phyloP scores from a whole-genome alignment of 2,888 invertebrate genomes.

The Pterobdella sp. region DNA sequence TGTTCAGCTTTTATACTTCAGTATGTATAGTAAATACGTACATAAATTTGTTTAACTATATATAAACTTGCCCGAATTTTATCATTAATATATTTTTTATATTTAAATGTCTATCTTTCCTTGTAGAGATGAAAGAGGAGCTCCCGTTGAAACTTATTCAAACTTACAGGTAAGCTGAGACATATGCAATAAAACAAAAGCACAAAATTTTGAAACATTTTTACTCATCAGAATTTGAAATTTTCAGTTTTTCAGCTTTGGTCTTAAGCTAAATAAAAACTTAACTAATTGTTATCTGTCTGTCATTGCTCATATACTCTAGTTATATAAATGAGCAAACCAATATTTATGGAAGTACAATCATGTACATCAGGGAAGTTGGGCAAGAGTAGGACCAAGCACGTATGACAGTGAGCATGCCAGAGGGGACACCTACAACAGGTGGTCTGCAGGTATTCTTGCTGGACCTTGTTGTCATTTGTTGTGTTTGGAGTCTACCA shows the following conservation, averaged over 20 bases:
- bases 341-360: not conserved
- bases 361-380: slow-evolving; percentile 34
- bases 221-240: not conserved
- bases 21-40: no score
- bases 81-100: no score
- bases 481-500: no score
- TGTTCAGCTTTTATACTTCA: no score
- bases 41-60: no score
- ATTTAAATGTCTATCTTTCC: no score
- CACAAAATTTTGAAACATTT: not conserved
- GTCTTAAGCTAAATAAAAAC: no score
- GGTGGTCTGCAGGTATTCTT: slow-evolving; percentile 36
- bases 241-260: not conserved
- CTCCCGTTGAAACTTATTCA: slow-evolving; percentile 35
- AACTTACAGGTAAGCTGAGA: slow-evolving; percentile 30
- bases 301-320: not conserved
- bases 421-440: slow-evolving; percentile 33
- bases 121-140: no score
- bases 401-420: slow-evolving; percentile 35
- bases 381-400: slow-evolving; percentile 36
- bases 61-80: no score
- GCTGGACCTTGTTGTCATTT: no score
- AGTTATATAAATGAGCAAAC: not conserved
- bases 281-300: no score
- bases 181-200: not conserved